Evolutionary conservation across 1,140 invertebrate species (phyloP), one percentile per base, ranked within the genome.

Genomic region (Thalassaphorura encarpata): DNA sequence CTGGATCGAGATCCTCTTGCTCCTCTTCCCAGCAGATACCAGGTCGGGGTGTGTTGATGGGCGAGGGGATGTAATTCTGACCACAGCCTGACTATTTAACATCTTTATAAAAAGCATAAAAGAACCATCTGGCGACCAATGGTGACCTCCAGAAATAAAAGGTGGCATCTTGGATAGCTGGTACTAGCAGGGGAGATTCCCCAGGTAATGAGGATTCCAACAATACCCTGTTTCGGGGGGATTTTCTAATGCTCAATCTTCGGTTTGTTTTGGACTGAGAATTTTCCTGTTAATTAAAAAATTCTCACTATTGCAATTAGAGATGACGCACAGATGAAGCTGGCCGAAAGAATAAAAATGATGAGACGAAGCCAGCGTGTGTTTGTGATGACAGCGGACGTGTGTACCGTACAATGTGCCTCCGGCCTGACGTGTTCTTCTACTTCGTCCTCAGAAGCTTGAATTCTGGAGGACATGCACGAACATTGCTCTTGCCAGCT

Each of bases 241-340:
- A n/a, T n/a, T n/a, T n/a, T n/a, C n/a, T n/a, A n/a, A n/a, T n/a
- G n/a, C n/a, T n/a, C n/a, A n/a, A n/a, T n/a, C n/a, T n/a, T n/a
- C n/a, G n/a, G n/a, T n/a, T n/a, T n/a, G n/a, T 36, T 11, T 36
- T n/a, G 33, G n/a, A 11, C 33, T 36, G 11, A 11, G 11, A 11
- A 36, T n/a, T 36, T 36, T 36, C n/a, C 33, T 36, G 33, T 36
- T 36, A n/a, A 36, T 36, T 36, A 8, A 21, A 18, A 42, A 42
- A 13, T 29, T 69, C 75, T 77, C 75, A 85, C 83, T 73, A 85
- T 71, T 61, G 81, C 82, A 27, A 85, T 79, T 26, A 84, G 77
- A 28, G 83, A 78, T 65, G 81, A 83, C 0, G 78, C 70, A 6
- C 79, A 77, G 48, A 84, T 79, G 18, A 85, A 71, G 29, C 76